These are phyloP conservation scores for Myotis vivesi DNA, from an alignment of 2,797 vertebrate species.

Conservation along the genomic window DNA sequence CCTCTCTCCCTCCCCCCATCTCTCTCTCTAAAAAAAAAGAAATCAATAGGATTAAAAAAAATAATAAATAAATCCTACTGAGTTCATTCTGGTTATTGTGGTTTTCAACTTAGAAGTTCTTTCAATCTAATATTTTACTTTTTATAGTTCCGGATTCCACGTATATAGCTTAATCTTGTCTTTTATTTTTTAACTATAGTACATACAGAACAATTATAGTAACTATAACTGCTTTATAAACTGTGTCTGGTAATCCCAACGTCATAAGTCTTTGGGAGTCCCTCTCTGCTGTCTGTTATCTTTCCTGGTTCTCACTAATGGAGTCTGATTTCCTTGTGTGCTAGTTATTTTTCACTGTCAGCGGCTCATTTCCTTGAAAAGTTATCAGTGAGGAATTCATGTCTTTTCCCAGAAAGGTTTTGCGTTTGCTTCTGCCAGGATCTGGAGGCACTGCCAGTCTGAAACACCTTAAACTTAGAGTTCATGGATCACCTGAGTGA, in stretches of 20 bases:
- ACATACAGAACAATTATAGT: not conserved
- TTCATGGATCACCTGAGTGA: not conserved
- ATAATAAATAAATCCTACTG: not conserved
- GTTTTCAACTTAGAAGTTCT: not conserved
- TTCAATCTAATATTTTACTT: slow-evolving; percentile 28
- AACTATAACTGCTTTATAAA: slow-evolving; percentile 5
- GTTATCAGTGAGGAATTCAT: not conserved
- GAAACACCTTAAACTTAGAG: not conserved
- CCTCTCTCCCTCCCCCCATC: no score
- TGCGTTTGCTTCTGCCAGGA: not conserved
- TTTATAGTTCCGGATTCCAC: not conserved
- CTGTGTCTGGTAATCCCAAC: not conserved
- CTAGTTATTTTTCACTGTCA: not conserved
- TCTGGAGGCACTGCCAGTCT: not conserved
- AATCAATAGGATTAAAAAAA: not conserved
- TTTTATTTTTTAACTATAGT: slow-evolving; percentile 28
- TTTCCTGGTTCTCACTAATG: not conserved
- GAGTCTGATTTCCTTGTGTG: not conserved
- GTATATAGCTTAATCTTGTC: not conserved
- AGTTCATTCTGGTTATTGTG: not conserved
- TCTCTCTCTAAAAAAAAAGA: no score
- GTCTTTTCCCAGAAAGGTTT: not conserved
- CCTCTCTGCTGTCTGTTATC: not conserved
- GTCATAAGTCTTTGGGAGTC: not conserved
- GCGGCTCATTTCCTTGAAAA: not conserved